Base-by-base conservation (phyloP, 2,113 vertebrate genomes). In the Hylia prasina region DNA sequence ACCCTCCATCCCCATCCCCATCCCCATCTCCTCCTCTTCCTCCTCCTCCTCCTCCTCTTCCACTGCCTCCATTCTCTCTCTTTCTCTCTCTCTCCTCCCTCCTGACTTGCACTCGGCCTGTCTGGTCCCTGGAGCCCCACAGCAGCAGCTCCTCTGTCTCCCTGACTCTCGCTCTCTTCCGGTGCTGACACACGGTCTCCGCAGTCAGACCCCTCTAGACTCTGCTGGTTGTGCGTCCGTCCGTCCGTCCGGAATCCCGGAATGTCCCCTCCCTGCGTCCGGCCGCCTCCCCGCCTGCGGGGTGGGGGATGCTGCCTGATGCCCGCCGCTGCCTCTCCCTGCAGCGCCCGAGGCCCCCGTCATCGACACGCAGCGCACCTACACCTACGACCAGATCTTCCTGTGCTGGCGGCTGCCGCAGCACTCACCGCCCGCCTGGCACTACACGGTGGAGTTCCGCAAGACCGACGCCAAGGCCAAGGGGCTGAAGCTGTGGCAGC, bases 321-420 rank as follows among this genome's bases (percentile, higher is more conserved):
- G 77, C 84, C 85, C 10, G 45, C 79, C 11, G 66, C 27, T 73
- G 40, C 96, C 77, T 97, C 86, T 97, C 27, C 84, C 92, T 27
- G 44, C 98, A 99, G 99, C 98, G 3, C 99, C 99, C 0, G 96
- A 99, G 89, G 99, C 99, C 39, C 99, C 99, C 0, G 99, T 99
- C 88, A 99, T 99, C 5, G 99, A 99, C 98, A 99, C 99, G 14
- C 99, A 99, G 96, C 99, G 99, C 96, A 99, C 99, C 30, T 98
- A 99, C 51, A 99, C 99, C 69, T 99, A 99, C 9, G 99, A 99
- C 96, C 99, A 99, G 98, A 98, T 99, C 92, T 99, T 99, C 94
- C 95, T 99, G 88, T 99, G 99, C 97, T 99, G 99, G 99, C 98
- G 99, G 56, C 98, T 99, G 78, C 99, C 99, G 35, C 98, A 99